phyloP scores from a whole-genome alignment of 2,797 vertebrate genomes.

The Sitta carolinensis region DNA sequence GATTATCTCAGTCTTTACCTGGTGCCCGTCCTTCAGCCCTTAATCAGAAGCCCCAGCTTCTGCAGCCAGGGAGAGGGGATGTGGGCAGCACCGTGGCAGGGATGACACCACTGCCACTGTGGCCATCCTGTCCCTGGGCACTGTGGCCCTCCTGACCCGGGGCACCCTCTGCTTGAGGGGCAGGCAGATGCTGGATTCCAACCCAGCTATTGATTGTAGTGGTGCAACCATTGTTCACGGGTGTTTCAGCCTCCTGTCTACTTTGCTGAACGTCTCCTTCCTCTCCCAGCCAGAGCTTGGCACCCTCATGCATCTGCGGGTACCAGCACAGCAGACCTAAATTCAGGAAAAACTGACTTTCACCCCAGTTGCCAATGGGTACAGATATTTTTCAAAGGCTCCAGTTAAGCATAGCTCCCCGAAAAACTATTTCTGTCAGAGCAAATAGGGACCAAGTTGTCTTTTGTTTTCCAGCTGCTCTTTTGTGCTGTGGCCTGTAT shows the following conservation, averaged over 20 bases:
- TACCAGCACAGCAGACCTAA: neutral
- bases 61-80: fast-evolving
- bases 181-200: neutral
- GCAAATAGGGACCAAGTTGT: neutral
- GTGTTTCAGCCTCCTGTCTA: neutral
- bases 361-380: neutral
- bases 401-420: neutral
- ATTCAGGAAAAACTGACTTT: neutral
- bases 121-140: fast-evolving
- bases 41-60: neutral
- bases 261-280: neutral
- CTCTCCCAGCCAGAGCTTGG: fast-evolving
- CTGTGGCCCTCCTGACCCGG: fast-evolving
- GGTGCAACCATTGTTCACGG: fast-evolving
- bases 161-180: neutral
- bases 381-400: neutral
- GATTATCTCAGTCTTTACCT: neutral
- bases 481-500: neutral
- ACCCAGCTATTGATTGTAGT: fast-evolving
- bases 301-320: no score
- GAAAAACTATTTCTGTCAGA: neutral
- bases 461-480: conserved; percentile 12
- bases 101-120: fast-evolving
- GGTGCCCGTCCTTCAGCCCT: neutral
- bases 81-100: fast-evolving